Conservation (phyloP, 1,140 invertebrate genomes). For the Cotesia typhae region DNA sequence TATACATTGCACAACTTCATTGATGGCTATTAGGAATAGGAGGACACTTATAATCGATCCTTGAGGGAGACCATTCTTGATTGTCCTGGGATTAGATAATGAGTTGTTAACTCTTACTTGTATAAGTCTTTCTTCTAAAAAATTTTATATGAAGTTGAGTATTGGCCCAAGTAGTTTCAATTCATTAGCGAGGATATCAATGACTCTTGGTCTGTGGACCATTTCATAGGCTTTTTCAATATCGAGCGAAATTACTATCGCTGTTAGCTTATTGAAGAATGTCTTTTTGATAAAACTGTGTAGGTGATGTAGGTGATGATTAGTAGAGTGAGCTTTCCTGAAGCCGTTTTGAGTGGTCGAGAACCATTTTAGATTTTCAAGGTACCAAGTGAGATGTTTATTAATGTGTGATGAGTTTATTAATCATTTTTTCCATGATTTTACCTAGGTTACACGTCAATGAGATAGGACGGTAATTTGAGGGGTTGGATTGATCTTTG, state of each 20-base stretch:
- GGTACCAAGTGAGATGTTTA: slow-evolving; percentile 32
- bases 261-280: slow-evolving; percentile 18
- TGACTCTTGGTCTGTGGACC: not conserved
- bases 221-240: slow-evolving; percentile 32
- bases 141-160: not conserved
- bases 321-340: not conserved
- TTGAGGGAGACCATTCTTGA: not conserved
- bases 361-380: not conserved
- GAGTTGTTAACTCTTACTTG: slow-evolving; percentile 1
- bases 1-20: slow-evolving; percentile 23
- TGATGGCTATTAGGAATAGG: slow-evolving; percentile 43
- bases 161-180: not conserved
- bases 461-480: slow-evolving; percentile 53
- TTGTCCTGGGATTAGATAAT: not conserved
- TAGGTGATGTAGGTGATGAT: slow-evolving; percentile 3
- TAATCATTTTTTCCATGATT: slow-evolving; percentile 48
- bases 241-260: slow-evolving; percentile 34
- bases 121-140: not conserved
- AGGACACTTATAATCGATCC: not conserved
- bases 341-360: slow-evolving; percentile 38
- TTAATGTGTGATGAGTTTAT: slow-evolving; percentile 36
- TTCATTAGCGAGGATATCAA: not conserved
- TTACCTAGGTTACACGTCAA: slow-evolving; percentile 49
- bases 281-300: not conserved
- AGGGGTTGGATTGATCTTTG: slow-evolving; percentile 43